Percentiles rank a stretch among this genome's conserved stretches.
These are phyloP conservation scores for Oryzias celebensis DNA, from an alignment of 2,113 vertebrate genomes.

Conservation along the genomic window DNA sequence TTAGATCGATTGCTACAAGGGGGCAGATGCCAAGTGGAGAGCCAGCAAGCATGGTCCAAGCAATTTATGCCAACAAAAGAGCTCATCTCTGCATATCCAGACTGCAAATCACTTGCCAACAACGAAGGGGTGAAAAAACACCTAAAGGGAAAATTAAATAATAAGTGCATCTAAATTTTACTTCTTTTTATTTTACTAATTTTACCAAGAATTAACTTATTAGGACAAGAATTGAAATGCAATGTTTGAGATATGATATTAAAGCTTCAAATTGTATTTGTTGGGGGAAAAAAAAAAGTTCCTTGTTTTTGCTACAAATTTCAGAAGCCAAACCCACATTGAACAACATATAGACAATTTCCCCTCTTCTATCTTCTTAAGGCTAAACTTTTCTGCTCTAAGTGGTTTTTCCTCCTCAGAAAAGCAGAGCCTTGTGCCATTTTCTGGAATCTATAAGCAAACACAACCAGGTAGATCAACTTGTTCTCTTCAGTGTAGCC, in stretches of 20 bases:
- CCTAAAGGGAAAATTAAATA: neutral
- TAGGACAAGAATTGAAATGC: too few species aligned
- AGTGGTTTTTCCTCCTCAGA: constrained; percentile 36
- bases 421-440: constrained; percentile 37
- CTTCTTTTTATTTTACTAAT: neutral
- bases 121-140: constrained; percentile 13
- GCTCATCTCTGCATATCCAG: constrained; percentile 61
- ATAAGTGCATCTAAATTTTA: neutral
- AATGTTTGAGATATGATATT: too few species aligned
- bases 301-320: neutral
- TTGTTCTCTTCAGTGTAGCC: constrained; percentile 25
- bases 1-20: constrained; percentile 70
- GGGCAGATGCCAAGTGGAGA: constrained; percentile 54
- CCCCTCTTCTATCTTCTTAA: constrained; percentile 31
- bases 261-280: too few species aligned
- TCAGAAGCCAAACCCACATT: neutral
- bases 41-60: constrained; percentile 57
- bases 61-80: constrained; percentile 76
- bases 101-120: constrained; percentile 47
- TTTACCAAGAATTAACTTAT: too few species aligned
- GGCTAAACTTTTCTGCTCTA: constrained; percentile 23
- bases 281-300: neutral
- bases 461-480: constrained; percentile 48
- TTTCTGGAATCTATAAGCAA: constrained; percentile 59
- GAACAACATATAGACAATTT: constrained; percentile 25